Percentiles rank a stretch among this genome's conserved stretches.
Evolutionary conservation across 2,797 vertebrate species (phyloP).

Genomic region (Harpagifer antarcticus): DNA sequence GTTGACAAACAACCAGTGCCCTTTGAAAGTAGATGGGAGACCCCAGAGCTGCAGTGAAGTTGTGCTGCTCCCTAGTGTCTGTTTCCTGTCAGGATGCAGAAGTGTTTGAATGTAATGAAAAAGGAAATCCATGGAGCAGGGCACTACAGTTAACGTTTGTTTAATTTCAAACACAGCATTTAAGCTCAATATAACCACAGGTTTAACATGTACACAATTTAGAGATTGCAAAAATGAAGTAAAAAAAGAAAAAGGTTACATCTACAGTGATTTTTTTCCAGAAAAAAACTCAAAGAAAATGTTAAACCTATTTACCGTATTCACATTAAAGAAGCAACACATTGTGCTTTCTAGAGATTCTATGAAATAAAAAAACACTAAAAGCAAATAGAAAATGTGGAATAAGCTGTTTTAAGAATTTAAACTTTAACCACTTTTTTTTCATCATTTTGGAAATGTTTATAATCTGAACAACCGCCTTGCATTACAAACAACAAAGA

Average conservation of each 20-base stretch:
- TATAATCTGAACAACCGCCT: slow-evolving; percentile 77
- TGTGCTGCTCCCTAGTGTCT: slow-evolving; percentile 75
- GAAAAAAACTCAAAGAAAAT: slow-evolving; percentile 58
- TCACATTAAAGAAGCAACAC: slow-evolving; percentile 79
- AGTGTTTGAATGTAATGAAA: background rate
- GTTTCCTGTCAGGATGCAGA: slow-evolving; percentile 3
- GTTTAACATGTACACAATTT: slow-evolving; percentile 92
- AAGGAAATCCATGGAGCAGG: background rate
- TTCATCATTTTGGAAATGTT: slow-evolving; percentile 75
- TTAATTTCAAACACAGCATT: slow-evolving; percentile 97
- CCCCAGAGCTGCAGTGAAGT: slow-evolving; percentile 2
- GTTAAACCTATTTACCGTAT: slow-evolving; percentile 72
- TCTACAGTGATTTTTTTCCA: slow-evolving; percentile 72
- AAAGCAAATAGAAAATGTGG: slow-evolving; percentile 53
- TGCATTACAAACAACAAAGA: slow-evolving; percentile 72
- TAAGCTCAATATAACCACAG: slow-evolving; percentile 96
- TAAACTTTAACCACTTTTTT: slow-evolving; percentile 68
- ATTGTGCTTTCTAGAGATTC: slow-evolving; percentile 60
- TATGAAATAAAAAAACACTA: slow-evolving; percentile 61
- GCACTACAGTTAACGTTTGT: slow-evolving; percentile 77
- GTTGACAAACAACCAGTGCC: background rate
- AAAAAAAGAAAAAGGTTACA: slow-evolving; percentile 46
- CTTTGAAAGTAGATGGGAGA: background rate
- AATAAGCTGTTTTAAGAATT: slow-evolving; percentile 74
- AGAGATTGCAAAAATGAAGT: slow-evolving; percentile 87